Base-by-base conservation (phyloP, 2,797 vertebrate species). In the Coranthus polyacanthus region DNA sequence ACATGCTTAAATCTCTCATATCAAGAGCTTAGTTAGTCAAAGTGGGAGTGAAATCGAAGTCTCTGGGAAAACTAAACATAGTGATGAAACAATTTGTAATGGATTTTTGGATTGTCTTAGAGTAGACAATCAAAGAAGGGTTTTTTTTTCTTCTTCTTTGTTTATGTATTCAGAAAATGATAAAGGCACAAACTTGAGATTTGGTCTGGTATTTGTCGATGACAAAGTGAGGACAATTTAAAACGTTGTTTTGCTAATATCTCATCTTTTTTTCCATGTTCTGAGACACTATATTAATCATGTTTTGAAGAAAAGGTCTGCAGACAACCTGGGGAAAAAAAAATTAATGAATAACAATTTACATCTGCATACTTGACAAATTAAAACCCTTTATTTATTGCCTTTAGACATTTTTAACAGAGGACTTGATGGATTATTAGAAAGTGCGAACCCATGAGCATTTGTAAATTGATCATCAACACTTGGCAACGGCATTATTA, bases 61-160 rank as follows among this genome's bases (percentile, higher is more conserved):
- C 24, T 68, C 56, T 37, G 41, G 60, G 37, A 60, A 66, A 79
- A 55, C 26, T 51, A 75, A 60, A 57, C 55, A 47, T 15, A 22
- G 42, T 5, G 9, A 6, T 59, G 41, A 49, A 58, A 52, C 52
- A 42, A 42, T 69, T 63, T 71, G 21, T 18, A 39, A 59, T 50
- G 16, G 16, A 22, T 24, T 37, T 52, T 49, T 39, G 8, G 6
- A 46, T 18, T 51, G 47, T 12, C 13, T 64, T 38, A 17, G 59
- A 79, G 46, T 20, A 42, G 43, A 11, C 3, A 59, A 69, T 85
- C 70, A 71, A 76, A 45, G 74, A 72, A 66, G 70, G 20, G n/a
- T 47, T 68, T 39, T 41, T 5, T 22, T 20, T 62, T 72, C 66
- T 72, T 80, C n/a, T 37, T 38, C 3, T 26, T 32, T 32, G 9